Base-by-base conservation (phyloP, 2,113 vertebrate species). In the Origma solitaria region DNA sequence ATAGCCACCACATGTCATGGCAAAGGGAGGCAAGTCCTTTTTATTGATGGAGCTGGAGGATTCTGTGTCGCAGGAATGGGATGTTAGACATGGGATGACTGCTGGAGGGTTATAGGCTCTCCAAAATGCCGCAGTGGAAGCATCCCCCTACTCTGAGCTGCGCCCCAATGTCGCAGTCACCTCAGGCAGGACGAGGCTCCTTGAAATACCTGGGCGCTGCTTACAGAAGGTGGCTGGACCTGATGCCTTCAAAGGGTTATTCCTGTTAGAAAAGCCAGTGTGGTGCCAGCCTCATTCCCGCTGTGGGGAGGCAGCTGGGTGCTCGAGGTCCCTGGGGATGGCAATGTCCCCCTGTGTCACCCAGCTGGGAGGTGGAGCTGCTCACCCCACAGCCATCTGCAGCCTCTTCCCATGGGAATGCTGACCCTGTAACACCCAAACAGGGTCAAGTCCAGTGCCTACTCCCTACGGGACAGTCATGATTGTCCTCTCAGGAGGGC, bases 81-180 rank as follows among this genome's bases (percentile, higher is more conserved):
- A 54, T 40, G 37, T 37, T 33, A 18, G 30, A 44, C 7, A 22
- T 38, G 42, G n/a, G 37, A 40, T 0, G 4, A 31, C 33, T 53
- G 45, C 25, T n/a, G 51, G 51, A 64, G 23, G 13, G 53, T 37
- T 70, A 3, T n/a, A n/a, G n/a, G 25, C 18, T 37, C 50, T 30
- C 21, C 54, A 70, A 61, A 96, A 73, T 7, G 8, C 5, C 20
- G 17, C 1, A 0, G 28, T 0, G 1, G 6, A 64, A 86, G 84
- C 23, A 35, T 60, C 27, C 8, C 44, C 45, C 27, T 1, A 2
- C 37, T 69, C 75, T 7, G 1, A 76, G 50, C 58, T 66, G 58
- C 47, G 38, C 33, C 27, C 27, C 3, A 9, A 0, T 1, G 3
- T 2, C 2, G 2, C 66, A 50, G 60, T 8, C 8, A 4, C 15